Conservation (phyloP, 2,113 vertebrate genomes). For the Vireo altiloquus region DNA sequence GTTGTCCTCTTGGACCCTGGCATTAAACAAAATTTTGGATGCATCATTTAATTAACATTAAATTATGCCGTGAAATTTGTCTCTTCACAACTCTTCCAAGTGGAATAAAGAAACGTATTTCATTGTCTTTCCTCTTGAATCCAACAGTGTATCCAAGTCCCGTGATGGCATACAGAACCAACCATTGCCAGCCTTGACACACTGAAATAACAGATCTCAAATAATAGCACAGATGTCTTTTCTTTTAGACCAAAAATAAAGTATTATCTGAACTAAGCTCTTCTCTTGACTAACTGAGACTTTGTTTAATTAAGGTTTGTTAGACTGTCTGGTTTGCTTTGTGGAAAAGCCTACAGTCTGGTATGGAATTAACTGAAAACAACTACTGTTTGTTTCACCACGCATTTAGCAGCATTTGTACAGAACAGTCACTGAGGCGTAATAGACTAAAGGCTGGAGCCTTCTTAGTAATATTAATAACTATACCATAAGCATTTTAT, state of each 20-base stretch:
- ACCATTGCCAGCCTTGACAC: background rate
- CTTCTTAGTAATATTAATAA: background rate
- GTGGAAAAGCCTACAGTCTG: constrained; percentile 19
- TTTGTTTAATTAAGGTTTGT: constrained; percentile 51
- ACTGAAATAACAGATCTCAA: background rate
- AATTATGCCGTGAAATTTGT: background rate
- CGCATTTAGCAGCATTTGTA: background rate
- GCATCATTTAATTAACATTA: background rate
- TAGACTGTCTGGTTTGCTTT: constrained; percentile 48
- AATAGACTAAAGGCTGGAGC: background rate
- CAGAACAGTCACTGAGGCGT: background rate
- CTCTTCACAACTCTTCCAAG: background rate
- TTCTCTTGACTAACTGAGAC: constrained; percentile 25
- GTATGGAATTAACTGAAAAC: constrained; percentile 8
- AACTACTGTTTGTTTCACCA: background rate
- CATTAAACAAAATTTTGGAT: constrained; percentile 57
- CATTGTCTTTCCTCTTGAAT: background rate
- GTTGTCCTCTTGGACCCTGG: constrained; percentile 86
- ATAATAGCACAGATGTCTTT: background rate
- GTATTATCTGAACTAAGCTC: constrained; percentile 37
- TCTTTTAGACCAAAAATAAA: constrained; percentile 31
- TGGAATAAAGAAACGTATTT: background rate
- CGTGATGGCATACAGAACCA: background rate
- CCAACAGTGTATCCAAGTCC: background rate
- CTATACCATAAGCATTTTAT: background rate